Conservation (phyloP, 1,140 invertebrate species). For the Sycobia sp. region DNA sequence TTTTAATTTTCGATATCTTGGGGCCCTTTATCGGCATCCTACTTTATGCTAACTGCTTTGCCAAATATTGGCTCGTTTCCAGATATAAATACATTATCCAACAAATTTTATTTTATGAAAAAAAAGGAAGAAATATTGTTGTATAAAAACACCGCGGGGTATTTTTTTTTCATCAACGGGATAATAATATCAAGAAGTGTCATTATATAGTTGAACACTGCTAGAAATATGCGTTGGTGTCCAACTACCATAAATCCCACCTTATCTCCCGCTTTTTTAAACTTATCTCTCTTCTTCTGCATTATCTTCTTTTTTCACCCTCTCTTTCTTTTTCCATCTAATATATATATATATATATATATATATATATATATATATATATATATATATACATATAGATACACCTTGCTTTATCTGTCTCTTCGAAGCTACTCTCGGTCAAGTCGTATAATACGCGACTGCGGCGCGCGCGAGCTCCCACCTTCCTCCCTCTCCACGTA, state of each 20-base stretch:
- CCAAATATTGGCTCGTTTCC: too few species aligned
- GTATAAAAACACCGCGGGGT: too few species aligned
- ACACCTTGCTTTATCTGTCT: constrained; percentile 27
- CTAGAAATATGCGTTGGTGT: constrained; percentile 5
- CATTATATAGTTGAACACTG: too few species aligned
- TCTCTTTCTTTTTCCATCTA: constrained; percentile 1
- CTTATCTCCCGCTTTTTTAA: constrained; percentile 16
- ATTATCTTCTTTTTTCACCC: not conserved
- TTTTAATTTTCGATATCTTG: not conserved
- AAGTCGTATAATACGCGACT: too few species aligned
- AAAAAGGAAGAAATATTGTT: not conserved
- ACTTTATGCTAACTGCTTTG: too few species aligned
- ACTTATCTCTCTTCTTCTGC: constrained; percentile 18
- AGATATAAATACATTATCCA: too few species aligned
- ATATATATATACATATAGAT: too few species aligned
- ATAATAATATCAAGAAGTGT: not conserved
- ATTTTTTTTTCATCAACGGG: not conserved
- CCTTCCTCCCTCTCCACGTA: too few species aligned
- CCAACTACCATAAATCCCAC: constrained; percentile 6
- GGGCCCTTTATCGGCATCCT: not conserved
- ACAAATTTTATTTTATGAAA: too few species aligned
- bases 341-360: too few species aligned
- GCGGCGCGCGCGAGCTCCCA: constrained; percentile 24
- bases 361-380: too few species aligned
- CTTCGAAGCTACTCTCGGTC: too few species aligned